phyloP scores from a whole-genome alignment of 2,797 vertebrate species.

The Syngnathus rostellatus region DNA sequence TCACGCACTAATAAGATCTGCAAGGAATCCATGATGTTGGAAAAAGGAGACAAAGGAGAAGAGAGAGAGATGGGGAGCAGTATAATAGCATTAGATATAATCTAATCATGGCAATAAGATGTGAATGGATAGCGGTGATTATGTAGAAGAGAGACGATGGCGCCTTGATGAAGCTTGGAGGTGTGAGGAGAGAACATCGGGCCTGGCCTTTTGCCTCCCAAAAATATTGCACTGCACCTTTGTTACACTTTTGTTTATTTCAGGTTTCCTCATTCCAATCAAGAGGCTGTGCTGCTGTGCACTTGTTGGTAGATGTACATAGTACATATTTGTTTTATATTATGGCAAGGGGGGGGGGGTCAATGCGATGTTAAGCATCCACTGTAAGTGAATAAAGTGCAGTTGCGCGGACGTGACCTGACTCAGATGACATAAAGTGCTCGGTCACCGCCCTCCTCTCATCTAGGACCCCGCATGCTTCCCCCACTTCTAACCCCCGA shows the following conservation, averaged over 20 bases:
- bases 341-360: conserved; percentile 13
- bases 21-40: conserved; percentile 62
- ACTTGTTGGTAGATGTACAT: background rate
- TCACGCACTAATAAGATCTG: conserved; percentile 68
- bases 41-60: conserved; percentile 20
- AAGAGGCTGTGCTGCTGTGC: background rate
- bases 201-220: conserved; percentile 3
- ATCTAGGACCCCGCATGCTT: conserved; percentile 20
- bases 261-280: background rate
- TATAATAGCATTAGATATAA: conserved; percentile 65
- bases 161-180: conserved; percentile 46
- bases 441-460: conserved; percentile 43
- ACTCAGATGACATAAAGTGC: conserved; percentile 65
- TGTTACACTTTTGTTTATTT: background rate
- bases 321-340: background rate
- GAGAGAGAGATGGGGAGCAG: conserved; percentile 37
- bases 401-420: conserved; percentile 59
- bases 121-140: conserved; percentile 64
- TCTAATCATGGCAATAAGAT: conserved; percentile 67
- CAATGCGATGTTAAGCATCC: conserved; percentile 45
- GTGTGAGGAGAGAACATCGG: conserved; percentile 37
- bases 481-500: conserved; percentile 25
- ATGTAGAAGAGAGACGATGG: conserved; percentile 52
- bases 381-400: conserved; percentile 50
- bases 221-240: background rate